Base-by-base conservation (phyloP, 2,888 invertebrate species). In the Lasiommata megera region DNA sequence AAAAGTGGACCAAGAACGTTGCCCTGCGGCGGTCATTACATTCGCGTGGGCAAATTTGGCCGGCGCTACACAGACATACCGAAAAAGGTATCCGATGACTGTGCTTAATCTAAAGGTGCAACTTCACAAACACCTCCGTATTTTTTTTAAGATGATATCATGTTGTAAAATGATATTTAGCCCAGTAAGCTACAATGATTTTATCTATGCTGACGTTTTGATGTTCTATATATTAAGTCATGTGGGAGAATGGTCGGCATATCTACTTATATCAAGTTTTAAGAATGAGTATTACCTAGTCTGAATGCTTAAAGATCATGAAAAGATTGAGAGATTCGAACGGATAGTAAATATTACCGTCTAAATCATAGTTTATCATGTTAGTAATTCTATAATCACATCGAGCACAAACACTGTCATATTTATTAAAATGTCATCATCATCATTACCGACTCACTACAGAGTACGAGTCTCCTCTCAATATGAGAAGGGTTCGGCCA, bases 11-110 rank as follows among this genome's bases (percentile, higher is more conserved):
- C 79, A 66, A 80, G 67, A 69, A 66, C 71, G 65, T 63, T 71
- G 74, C 86, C 87, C 83, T 81, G 80, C 64, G 83, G 82, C 76
- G 72, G 64, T 74, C 80, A 76, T 77, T 79, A 60, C 58, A 55
- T 61, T 55, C 66, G 69, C 61, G 80, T 74, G 81, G 80, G 72
- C 63, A 62, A 74, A 73, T 73, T 66, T 72, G 78, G 76, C 76
- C 67, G 74, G 71, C 71, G 69, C 71, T 76, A 69, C 74, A 74
- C 77, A 77, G 79, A 74, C 79, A 61, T 53, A 64, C 84, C 85
- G 67, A 82, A 84, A 82, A 84, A 70, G 83, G 87, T 70, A 61
- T 68, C 65, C 65, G 76, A 80, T 84, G 85, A 86, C 82, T 78
- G 71, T 77, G 71, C 71, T 53, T 11, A 34, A 43, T 53, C 67